Percentiles rank a stretch among this genome's conserved stretches.
These are phyloP conservation scores for Myotis myotis DNA, from an alignment of 2,797 vertebrate genomes.

Conservation along the genomic window DNA sequence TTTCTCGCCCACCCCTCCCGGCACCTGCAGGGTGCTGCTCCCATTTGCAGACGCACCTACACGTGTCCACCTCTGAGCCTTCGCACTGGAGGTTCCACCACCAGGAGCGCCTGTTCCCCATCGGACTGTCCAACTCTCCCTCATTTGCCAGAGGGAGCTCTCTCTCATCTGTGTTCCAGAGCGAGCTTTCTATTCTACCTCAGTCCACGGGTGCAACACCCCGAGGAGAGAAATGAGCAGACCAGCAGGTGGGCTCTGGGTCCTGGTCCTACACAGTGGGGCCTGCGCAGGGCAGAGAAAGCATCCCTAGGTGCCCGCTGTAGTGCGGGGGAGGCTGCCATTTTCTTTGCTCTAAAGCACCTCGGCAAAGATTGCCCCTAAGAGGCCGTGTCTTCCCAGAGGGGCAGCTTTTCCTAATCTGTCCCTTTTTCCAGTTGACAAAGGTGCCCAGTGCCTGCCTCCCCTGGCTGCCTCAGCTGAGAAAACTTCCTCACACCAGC, in stretches of 20 bases:
- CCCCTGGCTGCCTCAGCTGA: background rate
- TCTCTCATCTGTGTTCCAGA: background rate
- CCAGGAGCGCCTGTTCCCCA: too few species aligned
- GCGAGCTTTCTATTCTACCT: background rate
- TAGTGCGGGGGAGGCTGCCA: background rate
- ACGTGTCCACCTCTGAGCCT: background rate
- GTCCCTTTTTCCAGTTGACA: background rate
- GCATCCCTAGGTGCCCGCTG: background rate
- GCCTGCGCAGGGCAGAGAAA: too few species aligned
- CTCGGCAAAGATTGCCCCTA: background rate
- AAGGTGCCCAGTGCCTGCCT: background rate
- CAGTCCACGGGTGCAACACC: background rate
- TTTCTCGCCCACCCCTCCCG: background rate
- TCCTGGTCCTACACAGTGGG: too few species aligned
- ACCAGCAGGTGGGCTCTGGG: too few species aligned
- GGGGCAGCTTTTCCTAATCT: background rate
- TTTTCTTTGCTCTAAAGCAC: background rate
- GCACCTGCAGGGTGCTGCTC: fast-evolving
- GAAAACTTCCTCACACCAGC: background rate
- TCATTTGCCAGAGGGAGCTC: background rate
- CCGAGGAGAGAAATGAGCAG: background rate
- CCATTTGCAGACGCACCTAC: background rate
- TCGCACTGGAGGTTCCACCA: fast-evolving
- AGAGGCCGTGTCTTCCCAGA: background rate
- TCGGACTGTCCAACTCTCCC: background rate